phyloP scores from a whole-genome alignment of 2,888 invertebrate species.

The Caenorhabditis angaria region DNA sequence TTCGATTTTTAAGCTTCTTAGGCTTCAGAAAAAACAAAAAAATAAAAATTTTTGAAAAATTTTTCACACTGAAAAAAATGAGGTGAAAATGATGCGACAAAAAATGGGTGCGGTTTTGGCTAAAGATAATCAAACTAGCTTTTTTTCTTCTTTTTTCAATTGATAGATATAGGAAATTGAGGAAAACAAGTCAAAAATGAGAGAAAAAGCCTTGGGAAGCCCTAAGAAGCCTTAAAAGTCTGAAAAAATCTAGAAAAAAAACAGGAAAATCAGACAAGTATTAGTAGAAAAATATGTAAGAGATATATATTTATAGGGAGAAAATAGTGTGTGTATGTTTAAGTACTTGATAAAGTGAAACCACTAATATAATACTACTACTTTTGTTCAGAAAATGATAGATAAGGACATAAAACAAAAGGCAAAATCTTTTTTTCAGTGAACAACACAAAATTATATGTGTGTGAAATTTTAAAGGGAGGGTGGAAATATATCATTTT shows the following conservation, averaged over 20 bases:
- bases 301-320: too few relatives aligned
- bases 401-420: neutral
- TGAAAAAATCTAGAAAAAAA: too few relatives aligned
- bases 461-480: too few relatives aligned
- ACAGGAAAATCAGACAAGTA: neutral
- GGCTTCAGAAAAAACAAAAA: neutral
- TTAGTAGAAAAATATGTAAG: neutral
- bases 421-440: too few relatives aligned
- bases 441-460: too few relatives aligned
- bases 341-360: constrained; percentile 4
- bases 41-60: neutral
- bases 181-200: neutral
- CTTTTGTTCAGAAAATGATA: too few relatives aligned
- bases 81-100: constrained; percentile 10
- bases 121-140: constrained; percentile 44
- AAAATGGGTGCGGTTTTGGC: constrained; percentile 17
- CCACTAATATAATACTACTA: neutral
- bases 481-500: too few relatives aligned
- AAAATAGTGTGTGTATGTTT: too few relatives aligned
- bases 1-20: neutral
- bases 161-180: constrained; percentile 25
- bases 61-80: constrained; percentile 5
- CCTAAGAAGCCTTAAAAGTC: too few relatives aligned
- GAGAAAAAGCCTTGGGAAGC: too few relatives aligned
- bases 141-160: constrained; percentile 21